phyloP scores from a whole-genome alignment of 2,797 vertebrate genomes.

The Prionace glauca region DNA sequence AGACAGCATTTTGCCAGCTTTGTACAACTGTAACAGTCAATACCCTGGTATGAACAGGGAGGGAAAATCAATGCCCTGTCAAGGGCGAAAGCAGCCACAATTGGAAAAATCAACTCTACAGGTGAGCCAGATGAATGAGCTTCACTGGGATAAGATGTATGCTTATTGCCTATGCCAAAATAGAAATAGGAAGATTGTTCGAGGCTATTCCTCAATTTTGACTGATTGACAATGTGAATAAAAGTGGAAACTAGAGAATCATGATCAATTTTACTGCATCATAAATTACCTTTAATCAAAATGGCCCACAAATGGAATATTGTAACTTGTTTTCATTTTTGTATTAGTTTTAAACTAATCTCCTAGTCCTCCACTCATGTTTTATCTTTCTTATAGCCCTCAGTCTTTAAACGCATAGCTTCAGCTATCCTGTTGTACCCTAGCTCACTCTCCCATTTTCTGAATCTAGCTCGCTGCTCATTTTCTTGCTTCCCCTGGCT shows the following conservation, averaged over 20 bases:
- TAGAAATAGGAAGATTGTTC: not conserved
- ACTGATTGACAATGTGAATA: not conserved
- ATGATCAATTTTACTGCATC: not conserved
- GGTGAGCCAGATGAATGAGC: not conserved
- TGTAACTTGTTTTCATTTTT: too few species aligned
- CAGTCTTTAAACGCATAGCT: not conserved
- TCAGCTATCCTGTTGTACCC: not conserved
- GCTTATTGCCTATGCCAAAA: too few species aligned
- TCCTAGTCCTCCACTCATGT: not conserved
- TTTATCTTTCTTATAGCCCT: not conserved
- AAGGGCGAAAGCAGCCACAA: not conserved
- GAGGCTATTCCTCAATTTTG: not conserved
- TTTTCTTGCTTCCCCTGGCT: not conserved
- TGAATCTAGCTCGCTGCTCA: not conserved
- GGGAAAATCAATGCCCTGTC: not conserved
- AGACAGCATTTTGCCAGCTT: too few species aligned
- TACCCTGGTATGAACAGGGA: not conserved
- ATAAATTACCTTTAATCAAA: not conserved
- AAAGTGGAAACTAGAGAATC: not conserved
- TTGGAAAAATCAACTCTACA: not conserved
- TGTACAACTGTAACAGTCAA: not conserved
- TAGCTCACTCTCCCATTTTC: not conserved
- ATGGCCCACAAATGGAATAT: too few species aligned
- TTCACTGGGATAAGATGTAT: too few species aligned
- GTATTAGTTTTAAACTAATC: not conserved